Base-by-base conservation (phyloP, 2,113 vertebrate species). In the Sorex araneus region DNA sequence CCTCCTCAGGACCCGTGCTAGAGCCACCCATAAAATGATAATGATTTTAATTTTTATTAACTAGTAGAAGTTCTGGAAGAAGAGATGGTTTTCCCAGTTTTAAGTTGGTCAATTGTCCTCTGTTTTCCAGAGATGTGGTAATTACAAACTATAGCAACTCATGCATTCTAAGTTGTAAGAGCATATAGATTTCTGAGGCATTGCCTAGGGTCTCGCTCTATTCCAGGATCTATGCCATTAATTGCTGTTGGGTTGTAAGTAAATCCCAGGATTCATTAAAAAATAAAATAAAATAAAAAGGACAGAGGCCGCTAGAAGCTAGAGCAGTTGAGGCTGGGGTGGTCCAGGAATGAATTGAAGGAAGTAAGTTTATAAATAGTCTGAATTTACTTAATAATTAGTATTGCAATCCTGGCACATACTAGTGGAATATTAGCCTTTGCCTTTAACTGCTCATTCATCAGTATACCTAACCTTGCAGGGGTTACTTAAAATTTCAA, bases 131-230 rank as follows among this genome's bases (percentile, higher is more conserved):
- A 79, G 34, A 60, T 19, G 12, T 45, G 13, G 54, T 60, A 50
- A 18, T 73, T 74, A 36, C 2, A 83, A 36, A 30, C 6, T 18
- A 5, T 11, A 83, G 34, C 8, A 47, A 28, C 15, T 1, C 32
- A 30, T 40, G 16, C 3, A 6, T 57, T 87, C 34, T 66, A 75
- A 10, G 2, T 25, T 19, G 18, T 70, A 23, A 40, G 50, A 40
- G 78, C 15, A 84, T 28, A 28, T 6, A 45, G 23, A 79, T 18
- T 6, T 21, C 16, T 67, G 7, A 2, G 19, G 21, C 6, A 36
- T 12, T 27, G 6, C 6, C 7, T 45, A 5, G 0, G 15, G 1
- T 3, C 5, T 2, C 11, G 0, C 0, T 64, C 50, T 2, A 19
- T 28, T n/a, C 25, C 9, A 50, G 11, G 8, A 6, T n/a, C 50